Conservation (phyloP, 2,888 invertebrate species). For the Atherix ibis region DNA sequence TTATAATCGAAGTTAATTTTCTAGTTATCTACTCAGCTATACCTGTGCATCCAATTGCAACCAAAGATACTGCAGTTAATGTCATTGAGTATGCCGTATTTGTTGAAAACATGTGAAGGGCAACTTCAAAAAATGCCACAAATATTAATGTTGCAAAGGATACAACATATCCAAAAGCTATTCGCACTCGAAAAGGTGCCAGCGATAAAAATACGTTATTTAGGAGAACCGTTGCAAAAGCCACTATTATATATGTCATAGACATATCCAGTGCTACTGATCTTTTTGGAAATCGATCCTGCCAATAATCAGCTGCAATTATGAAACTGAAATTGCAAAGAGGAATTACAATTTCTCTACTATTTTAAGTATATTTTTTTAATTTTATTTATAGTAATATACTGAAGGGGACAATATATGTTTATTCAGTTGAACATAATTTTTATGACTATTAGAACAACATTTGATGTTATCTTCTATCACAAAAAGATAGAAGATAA, state of each 20-base stretch:
- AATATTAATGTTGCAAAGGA: conserved; percentile 68
- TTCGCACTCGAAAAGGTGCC: conserved; percentile 65
- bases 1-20: no score
- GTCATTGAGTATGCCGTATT: conserved; percentile 71
- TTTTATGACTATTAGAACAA: no score
- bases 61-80: conserved; percentile 66
- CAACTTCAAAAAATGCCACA: conserved; percentile 73
- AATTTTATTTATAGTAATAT: no score
- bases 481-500: no score
- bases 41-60: conserved; percentile 71
- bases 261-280: conserved; percentile 88
- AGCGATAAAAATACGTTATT: conserved; percentile 75
- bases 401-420: no score
- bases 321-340: conserved; percentile 53
- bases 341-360: conserved; percentile 1
- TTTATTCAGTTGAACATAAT: no score
- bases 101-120: conserved; percentile 65
- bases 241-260: conserved; percentile 77
- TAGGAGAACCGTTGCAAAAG: conserved; percentile 69
- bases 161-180: conserved; percentile 73
- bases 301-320: conserved; percentile 87
- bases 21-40: conserved; percentile 7
- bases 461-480: no score
- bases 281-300: conserved; percentile 63
- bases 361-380: no score